Conservation (phyloP, 2,888 invertebrate genomes). For the Apodemia mormo region DNA sequence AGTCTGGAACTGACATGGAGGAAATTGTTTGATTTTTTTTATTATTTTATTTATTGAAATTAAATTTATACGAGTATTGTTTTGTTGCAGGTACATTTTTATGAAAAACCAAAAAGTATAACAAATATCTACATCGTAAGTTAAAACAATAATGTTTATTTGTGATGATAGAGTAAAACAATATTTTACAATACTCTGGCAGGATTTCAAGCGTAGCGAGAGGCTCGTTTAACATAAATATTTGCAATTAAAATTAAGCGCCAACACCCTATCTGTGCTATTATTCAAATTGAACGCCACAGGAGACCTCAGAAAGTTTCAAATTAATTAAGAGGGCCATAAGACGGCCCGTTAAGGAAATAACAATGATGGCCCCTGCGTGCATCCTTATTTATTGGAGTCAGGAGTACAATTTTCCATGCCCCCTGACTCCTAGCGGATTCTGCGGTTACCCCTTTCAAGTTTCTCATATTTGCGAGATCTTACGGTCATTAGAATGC, state of each 20-base stretch:
- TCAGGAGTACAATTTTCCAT: slow-evolving; percentile 63
- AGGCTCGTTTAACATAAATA: slow-evolving; percentile 75
- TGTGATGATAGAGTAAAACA: neutral
- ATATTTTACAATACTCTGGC: neutral
- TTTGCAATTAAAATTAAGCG: slow-evolving; percentile 81
- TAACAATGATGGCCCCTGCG: slow-evolving; percentile 70
- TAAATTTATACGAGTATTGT: too few relatives aligned
- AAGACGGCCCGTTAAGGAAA: slow-evolving; percentile 81
- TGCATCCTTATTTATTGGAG: slow-evolving; percentile 70
- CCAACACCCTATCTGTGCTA: slow-evolving; percentile 73
- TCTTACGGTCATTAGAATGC: slow-evolving; percentile 35
- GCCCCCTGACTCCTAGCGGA: slow-evolving; percentile 59
- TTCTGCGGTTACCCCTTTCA: slow-evolving; percentile 32
- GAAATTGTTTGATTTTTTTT: too few relatives aligned
- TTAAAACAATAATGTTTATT: neutral
- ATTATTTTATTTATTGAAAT: too few relatives aligned
- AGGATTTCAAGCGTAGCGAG: neutral
- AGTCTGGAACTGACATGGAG: too few relatives aligned
- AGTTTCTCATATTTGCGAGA: slow-evolving; percentile 29
- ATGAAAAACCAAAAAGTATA: too few relatives aligned
- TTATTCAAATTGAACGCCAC: slow-evolving; percentile 80
- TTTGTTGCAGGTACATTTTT: too few relatives aligned
- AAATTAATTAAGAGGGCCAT: slow-evolving; percentile 81
- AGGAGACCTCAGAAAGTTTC: slow-evolving; percentile 80
- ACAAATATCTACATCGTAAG: too few relatives aligned